Evolutionary conservation across 2,888 invertebrate species (phyloP), one percentile per base, ranked within the genome.

Genomic region (Anoplius nigerrimus): DNA sequence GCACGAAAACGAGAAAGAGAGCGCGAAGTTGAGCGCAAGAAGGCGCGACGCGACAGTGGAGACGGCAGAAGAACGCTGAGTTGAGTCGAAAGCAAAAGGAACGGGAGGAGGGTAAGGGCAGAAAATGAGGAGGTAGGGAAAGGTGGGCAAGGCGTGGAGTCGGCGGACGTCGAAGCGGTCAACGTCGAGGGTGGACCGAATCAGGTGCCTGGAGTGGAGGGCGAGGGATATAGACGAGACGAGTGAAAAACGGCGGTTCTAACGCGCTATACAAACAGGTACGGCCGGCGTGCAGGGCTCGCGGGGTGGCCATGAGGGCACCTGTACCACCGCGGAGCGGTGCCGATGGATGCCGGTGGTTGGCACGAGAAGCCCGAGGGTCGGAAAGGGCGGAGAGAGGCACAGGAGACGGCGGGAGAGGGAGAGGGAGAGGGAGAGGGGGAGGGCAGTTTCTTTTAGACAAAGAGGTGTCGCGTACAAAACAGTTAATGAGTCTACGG

Each of bases 401-500:
- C 1, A 48, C 27, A 42, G 24, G 18, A 34, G 24, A 34, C 6
- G 51, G 53, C 52, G 21, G 59, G 13, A 20, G 42, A 45, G 22
- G 34, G 51, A 27, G 53, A 8, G 16, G 20, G 27, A 42, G 57
- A 43, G 62, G 46, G 53, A 56, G 57, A 59, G 55, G 52, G 67
- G 61, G 53, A 62, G 67, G 63, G 61, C 62, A 76, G 79, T 81
- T 83, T 81, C 80, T 80, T 81, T 82, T 82, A 83, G 82, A 85
- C 85, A 86, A 86, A 86, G 84, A 87, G 87, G 86, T 85, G 86
- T 86, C 86, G 84, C 86, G 83, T 84, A 86, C 83, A 86, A 87
- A 87, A 87, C 86, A 84, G 86, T 86, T 87, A 86, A 87, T 87
- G 85, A 87, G 86, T 85, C 85, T 84, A 85, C 83, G 86, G 83